Conservation (phyloP, 2,797 vertebrate species). For the Syndactyla subalaris region DNA sequence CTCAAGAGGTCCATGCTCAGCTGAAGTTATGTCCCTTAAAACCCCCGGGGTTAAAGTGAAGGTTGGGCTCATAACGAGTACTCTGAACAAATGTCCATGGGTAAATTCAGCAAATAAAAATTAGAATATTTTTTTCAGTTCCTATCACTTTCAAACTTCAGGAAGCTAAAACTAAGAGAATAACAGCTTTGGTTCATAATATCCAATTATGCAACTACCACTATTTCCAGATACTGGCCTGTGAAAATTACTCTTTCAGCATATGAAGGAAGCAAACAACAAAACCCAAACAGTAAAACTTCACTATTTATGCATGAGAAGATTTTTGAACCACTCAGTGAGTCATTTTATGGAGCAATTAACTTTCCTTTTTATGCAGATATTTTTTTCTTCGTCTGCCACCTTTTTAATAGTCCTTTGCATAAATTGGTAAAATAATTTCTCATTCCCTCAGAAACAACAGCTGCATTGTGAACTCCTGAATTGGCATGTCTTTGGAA, state of each 20-base stretch:
- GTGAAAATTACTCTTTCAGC: not conserved
- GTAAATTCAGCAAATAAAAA: not conserved
- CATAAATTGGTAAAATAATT: constrained; percentile 68
- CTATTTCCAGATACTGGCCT: constrained; percentile 27
- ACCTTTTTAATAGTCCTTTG: constrained; percentile 61
- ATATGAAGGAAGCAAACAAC: constrained; percentile 41
- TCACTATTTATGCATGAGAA: constrained; percentile 62
- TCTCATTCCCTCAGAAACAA: constrained; percentile 65
- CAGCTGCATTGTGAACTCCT: constrained; percentile 70
- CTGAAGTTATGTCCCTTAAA: not conserved
- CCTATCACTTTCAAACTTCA: not conserved
- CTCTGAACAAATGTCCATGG: not conserved
- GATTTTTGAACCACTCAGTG: constrained; percentile 56
- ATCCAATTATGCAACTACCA: not conserved
- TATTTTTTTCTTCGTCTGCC: constrained; percentile 58
- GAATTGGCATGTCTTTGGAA: constrained; percentile 64
- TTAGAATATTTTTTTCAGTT: not conserved
- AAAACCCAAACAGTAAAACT: constrained; percentile 59
- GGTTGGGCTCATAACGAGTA: not conserved
- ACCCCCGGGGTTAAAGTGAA: not conserved
- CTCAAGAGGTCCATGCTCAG: not conserved
- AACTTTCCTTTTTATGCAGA: constrained; percentile 63
- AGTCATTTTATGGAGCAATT: constrained; percentile 67
- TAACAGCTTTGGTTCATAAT: constrained; percentile 16
- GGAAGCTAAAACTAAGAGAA: not conserved